Percentiles rank a stretch among this genome's conserved stretches.
Evolutionary conservation across 2,797 vertebrate species (phyloP).

Genomic region (Paramormyrops hopkinsi): DNA sequence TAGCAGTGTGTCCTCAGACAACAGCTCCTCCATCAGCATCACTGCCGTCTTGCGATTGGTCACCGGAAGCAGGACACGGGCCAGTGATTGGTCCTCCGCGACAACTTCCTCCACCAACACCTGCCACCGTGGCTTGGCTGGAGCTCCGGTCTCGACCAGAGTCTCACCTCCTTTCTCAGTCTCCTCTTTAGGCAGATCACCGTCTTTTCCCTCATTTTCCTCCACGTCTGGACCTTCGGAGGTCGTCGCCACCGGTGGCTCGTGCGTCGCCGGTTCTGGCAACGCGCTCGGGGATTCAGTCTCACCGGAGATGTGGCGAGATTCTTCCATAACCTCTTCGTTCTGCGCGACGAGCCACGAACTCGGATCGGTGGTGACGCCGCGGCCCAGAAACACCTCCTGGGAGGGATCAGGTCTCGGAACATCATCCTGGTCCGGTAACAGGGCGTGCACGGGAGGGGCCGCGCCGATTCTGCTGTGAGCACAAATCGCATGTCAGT

Average conservation of each 20-base stretch:
- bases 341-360: slow-evolving; percentile 47
- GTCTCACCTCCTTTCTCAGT: slow-evolving; percentile 25
- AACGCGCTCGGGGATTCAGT: slow-evolving; percentile 25
- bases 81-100: slow-evolving; percentile 70
- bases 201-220: slow-evolving; percentile 32
- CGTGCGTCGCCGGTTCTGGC: slow-evolving; percentile 5
- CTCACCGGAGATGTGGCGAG: slow-evolving; percentile 24
- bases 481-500: neutral
- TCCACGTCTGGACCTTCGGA: slow-evolving; percentile 28
- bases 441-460: slow-evolving; percentile 28
- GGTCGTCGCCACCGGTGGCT: slow-evolving; percentile 15
- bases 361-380: slow-evolving; percentile 57
- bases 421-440: slow-evolving; percentile 30
- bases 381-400: slow-evolving; percentile 56
- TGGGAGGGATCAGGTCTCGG: slow-evolving; percentile 30
- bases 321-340: slow-evolving; percentile 25
- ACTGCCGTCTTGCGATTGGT: slow-evolving; percentile 70
- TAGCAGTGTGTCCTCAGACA: slow-evolving; percentile 70
- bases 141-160: no score
- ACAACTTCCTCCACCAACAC: slow-evolving; percentile 70
- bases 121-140: slow-evolving; percentile 51
- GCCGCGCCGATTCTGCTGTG: slow-evolving; percentile 32
- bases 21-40: slow-evolving; percentile 84
- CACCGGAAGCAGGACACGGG: slow-evolving; percentile 65
- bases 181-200: slow-evolving; percentile 23